Percentiles rank a stretch among this genome's conserved stretches.
Conservation (phyloP, 2,888 invertebrate species). For the Siphlonurus alternatus region DNA sequence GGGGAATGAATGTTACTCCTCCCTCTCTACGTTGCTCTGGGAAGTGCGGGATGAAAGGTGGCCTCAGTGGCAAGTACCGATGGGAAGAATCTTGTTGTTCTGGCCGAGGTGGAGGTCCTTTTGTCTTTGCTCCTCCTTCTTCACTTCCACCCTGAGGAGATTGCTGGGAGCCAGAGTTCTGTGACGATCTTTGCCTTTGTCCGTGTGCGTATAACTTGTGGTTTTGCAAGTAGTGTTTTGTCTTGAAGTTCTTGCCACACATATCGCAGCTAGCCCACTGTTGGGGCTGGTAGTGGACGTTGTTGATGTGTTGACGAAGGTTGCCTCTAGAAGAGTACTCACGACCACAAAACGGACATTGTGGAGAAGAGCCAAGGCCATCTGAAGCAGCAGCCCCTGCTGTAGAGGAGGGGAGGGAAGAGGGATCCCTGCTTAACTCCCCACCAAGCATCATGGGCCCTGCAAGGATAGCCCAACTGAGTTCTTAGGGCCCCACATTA, state of each 20-base stretch:
- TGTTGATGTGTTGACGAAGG: slow-evolving; percentile 49
- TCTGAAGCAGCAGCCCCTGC: not conserved
- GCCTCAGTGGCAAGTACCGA: not conserved
- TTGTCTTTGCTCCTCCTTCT: not conserved
- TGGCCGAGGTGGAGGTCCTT: not conserved
- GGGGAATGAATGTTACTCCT: not conserved
- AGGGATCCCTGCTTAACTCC: not conserved
- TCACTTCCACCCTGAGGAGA: not conserved
- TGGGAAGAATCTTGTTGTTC: not conserved
- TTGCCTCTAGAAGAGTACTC: slow-evolving; percentile 50
- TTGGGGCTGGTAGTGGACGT: slow-evolving; percentile 44
- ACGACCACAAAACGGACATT: slow-evolving; percentile 47
- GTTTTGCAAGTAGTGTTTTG: slow-evolving; percentile 59
- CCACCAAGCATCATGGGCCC: not conserved
- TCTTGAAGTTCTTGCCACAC: slow-evolving; percentile 59
- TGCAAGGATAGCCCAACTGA: slow-evolving; percentile 2
- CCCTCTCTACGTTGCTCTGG: not conserved
- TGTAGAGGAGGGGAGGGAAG: not conserved
- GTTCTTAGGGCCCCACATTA: not conserved
- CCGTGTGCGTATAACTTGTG: slow-evolving; percentile 59
- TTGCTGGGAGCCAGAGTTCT: too few relatives aligned
- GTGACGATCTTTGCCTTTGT: slow-evolving; percentile 41
- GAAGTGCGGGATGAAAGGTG: not conserved
- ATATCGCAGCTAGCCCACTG: slow-evolving; percentile 47
- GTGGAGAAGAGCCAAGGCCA: not conserved